A percentile compares a stretch with the other conserved stretches of the same genome.
These are phyloP conservation scores for Toxostoma redivivum DNA, from an alignment of 2,113 vertebrate genomes.

Conservation along the genomic window DNA sequence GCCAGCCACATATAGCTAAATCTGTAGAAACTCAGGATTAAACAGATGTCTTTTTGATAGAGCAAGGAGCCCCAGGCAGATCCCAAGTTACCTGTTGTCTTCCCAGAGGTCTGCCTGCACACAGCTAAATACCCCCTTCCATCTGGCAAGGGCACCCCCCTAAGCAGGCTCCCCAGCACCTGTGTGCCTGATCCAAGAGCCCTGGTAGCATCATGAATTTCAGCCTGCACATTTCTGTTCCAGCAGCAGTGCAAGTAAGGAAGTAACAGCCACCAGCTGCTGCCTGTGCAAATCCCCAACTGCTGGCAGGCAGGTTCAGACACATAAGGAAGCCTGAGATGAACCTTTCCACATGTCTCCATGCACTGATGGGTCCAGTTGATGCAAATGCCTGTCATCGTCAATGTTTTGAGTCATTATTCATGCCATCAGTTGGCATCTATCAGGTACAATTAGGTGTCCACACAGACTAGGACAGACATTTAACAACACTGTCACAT, in stretches of 20 bases:
- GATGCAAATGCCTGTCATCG: background rate
- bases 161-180: background rate
- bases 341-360: background rate
- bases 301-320: background rate
- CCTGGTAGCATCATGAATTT: background rate
- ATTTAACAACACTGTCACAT: background rate
- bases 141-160: background rate
- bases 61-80: background rate
- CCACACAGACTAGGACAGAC: background rate
- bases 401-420: background rate
- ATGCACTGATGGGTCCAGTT: background rate
- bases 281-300: background rate
- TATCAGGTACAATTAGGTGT: background rate
- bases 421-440: background rate
- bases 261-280: background rate
- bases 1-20: background rate
- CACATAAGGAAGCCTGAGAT: background rate
- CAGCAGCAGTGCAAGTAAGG: background rate
- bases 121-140: background rate
- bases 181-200: rapidly evolving
- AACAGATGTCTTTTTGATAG: background rate
- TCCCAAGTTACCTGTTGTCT: background rate
- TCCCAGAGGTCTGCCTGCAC: background rate
- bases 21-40: background rate
- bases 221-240: background rate